Base-by-base conservation (phyloP, 2,797 vertebrate species). In the Lepus townsendii region DNA sequence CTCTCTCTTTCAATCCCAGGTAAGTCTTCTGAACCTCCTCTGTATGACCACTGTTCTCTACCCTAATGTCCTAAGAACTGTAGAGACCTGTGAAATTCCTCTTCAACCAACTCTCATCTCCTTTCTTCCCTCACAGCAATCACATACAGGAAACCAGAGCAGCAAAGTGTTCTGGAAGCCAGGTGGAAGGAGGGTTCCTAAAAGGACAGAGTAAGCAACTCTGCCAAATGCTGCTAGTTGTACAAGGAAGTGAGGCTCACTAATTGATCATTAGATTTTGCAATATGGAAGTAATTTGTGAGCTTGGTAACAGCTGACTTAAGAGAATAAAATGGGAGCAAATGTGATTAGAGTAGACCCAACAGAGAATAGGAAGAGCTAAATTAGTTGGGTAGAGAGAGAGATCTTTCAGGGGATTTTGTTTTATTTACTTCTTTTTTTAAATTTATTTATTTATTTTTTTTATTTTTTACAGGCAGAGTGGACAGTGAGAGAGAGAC, bases 31-130 rank as follows among this genome's bases (percentile, higher is more conserved):
- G 24, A 82, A 38, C 12, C 26, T 88, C 68, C 42, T 88, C 32
- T 60, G 26, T 89, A 87, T 63, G 14, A 63, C 30, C 20, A 26
- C 50, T 66, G 66, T 94, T 91, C 12, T 86, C 71, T 78, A 73
- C 52, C 27, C 27, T 38, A 11, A 66, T 72, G 47, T 87, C 32
- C 50, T 22, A 86, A 38, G 79, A 79, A 88, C 52, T 71, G 30
- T 4, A 79, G 68, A 95, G 68, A 77, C 24, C n/a, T 78, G 13
- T 73, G 52, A 69, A 89, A 91, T 94, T 65, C 93, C 38, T 89
- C 54, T 91, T 65, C 27, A 87, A 30, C 24, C 22, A 92, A 26
- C 10, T 19, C 30, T 92, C 71, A 60, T 60, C 73, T 88, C 10
- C 9, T 60, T 93, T 71, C 24, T 95, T 52, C 32, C 52, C 22